Percentiles rank a stretch among this genome's conserved stretches.
Conservation (phyloP, 2,888 invertebrate species). For the Drosophila emarginata region DNA sequence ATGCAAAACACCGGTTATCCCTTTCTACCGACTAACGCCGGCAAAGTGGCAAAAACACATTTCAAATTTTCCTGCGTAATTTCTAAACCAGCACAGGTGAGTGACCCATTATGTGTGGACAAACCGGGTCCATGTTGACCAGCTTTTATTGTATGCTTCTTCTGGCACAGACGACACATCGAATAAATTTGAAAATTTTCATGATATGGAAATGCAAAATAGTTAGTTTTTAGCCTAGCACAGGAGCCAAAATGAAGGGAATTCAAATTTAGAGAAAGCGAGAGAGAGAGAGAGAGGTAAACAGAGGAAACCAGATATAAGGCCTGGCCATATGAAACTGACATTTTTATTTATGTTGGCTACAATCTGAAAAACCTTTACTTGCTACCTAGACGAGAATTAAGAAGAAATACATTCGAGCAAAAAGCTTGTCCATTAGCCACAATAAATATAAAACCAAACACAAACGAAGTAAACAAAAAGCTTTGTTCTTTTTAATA, state of each 20-base stretch:
- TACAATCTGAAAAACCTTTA: slow-evolving; percentile 17
- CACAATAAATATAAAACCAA: slow-evolving; percentile 30
- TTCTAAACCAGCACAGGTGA: neutral
- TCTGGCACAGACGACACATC: slow-evolving; percentile 52
- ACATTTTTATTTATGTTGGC: slow-evolving; percentile 25
- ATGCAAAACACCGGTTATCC: neutral
- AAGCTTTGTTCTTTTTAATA: neutral
- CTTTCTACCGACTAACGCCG: no score
- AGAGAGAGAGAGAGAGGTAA: no score
- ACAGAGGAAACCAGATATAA: no score
- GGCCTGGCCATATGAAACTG: slow-evolving; percentile 35
- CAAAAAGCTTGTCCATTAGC: slow-evolving; percentile 2
- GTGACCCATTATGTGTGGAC: slow-evolving; percentile 3
- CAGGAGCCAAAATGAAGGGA: slow-evolving; percentile 6
- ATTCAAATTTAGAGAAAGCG: no score
- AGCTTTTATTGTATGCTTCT: slow-evolving; percentile 20
- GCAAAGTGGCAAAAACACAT: neutral
- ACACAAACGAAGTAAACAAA: neutral
- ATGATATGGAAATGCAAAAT: slow-evolving; percentile 73
- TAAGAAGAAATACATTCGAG: slow-evolving; percentile 45
- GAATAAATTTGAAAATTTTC: slow-evolving; percentile 70
- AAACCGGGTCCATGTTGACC: slow-evolving; percentile 27
- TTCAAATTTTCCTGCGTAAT: neutral
- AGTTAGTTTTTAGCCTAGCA: slow-evolving; percentile 40
- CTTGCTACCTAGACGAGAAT: slow-evolving; percentile 29